These are phyloP conservation scores for Pao palembangensis DNA, from an alignment of 2,113 vertebrate genomes.

Conservation along the genomic window DNA sequence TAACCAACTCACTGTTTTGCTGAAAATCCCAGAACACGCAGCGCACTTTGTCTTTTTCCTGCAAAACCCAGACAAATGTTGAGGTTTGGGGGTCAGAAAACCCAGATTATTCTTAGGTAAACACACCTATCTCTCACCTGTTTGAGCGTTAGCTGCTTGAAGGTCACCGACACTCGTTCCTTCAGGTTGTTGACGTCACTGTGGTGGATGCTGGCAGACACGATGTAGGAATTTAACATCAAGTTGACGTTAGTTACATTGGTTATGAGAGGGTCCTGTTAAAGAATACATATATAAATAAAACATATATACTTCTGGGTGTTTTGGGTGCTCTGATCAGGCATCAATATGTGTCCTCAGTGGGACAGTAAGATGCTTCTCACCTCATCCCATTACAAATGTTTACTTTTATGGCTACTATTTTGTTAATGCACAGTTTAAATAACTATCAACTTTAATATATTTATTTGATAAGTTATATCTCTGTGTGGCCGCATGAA, in stretches of 20 bases:
- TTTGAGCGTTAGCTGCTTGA: conserved; percentile 71
- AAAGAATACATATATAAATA: conserved; percentile 9
- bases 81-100: neutral
- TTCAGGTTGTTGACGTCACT: conserved; percentile 69
- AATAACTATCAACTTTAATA: too few species aligned
- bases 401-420: too few species aligned
- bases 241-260: conserved; percentile 11
- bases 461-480: too few species aligned
- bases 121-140: conserved; percentile 54
- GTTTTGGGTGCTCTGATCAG: too few species aligned
- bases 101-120: neutral
- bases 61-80: conserved; percentile 33
- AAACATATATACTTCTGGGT: too few species aligned
- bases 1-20: conserved; percentile 73
- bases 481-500: too few species aligned
- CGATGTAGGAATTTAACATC: conserved; percentile 77
- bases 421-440: neutral
- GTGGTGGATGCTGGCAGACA: conserved; percentile 83
- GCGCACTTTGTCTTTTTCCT: conserved; percentile 66
- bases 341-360: too few species aligned
- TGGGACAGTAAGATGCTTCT: too few species aligned
- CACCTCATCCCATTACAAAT: too few species aligned
- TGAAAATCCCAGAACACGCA: conserved; percentile 87
- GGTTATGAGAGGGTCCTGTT: conserved; percentile 61
- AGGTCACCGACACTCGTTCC: conserved; percentile 75